Base-by-base conservation (phyloP, 2,113 vertebrate genomes). In the Corvus hawaiiensis region DNA sequence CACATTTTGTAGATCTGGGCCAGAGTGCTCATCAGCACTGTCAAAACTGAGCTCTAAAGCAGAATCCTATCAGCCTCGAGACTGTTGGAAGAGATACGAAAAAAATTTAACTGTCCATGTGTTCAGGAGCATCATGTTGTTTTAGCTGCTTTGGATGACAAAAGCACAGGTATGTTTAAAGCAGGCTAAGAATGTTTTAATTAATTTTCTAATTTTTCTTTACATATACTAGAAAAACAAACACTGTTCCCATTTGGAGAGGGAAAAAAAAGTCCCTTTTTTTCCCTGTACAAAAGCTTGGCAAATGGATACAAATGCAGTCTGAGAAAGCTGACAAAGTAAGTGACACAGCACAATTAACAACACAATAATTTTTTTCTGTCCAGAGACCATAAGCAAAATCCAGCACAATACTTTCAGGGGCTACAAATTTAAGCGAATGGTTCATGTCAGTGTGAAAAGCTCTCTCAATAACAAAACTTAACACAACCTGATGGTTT, bases 261-360 rank as follows among this genome's bases (percentile, higher is more conserved):
- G 14, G 35, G 33, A 7, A 49, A 68, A 52, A 79, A 44, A 68
- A 32, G 2, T 10, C 1, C 4, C 5, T 5, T 35, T 58, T 43
- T 49, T 43, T 37, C 7, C 41, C 23, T 18, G 19, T 66, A 80
- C 24, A 89, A 59, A 93, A 55, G 13, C 35, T 68, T 15, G 1
- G 80, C 83, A 96, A 96, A 96, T 88, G 59, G 84, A 91, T 95
- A 96, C 43, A 89, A 86, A 94, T 63, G 39, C 61, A 62, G 63
- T 15, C 80, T 84, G 71, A 54, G 49, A 87, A 87, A 77, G 72
- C 54, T 6, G 32, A 94, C 89, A 90, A 89, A 95, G 43, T 74
- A 55, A 46, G 81, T 92, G 81, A 93, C 88, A 79, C 18, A 30
- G 71, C 14, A 81, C 71, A 94, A 97, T 86, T 93, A 96, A 95